A percentile compares a stretch with the other conserved stretches of the same genome.
These are phyloP conservation scores for Gasteruption jaculator DNA, from an alignment of 2,888 invertebrate species.

Conservation along the genomic window DNA sequence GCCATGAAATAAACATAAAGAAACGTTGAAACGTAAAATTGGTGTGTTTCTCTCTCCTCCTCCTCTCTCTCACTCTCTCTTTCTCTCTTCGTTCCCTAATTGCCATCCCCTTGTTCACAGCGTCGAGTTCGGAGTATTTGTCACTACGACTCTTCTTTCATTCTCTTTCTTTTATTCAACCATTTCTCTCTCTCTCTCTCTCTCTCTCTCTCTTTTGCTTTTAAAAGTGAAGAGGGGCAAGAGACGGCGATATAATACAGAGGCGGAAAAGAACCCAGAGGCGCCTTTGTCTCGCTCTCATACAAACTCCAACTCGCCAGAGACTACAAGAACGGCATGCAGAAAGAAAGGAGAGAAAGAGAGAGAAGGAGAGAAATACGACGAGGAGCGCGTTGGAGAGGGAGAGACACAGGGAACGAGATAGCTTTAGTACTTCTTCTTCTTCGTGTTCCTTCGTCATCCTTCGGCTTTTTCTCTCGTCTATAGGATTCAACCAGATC, in stretches of 20 bases:
- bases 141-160: constrained; percentile 13
- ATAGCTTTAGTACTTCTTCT: no score
- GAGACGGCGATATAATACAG: constrained; percentile 12
- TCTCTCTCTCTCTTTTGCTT: neutral
- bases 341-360: no score
- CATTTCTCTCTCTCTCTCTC: constrained; percentile 5
- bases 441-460: constrained; percentile 27
- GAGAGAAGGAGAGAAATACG: no score
- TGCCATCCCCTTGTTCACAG: constrained; percentile 16
- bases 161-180: neutral
- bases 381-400: no score
- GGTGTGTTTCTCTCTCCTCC: constrained; percentile 8
- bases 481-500: no score
- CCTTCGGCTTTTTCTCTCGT: constrained; percentile 29
- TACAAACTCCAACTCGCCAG: no score
- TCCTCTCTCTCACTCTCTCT: constrained; percentile 12
- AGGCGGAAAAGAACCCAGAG: constrained; percentile 2
- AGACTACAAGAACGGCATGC: no score
- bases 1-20: no score
- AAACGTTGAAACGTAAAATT: no score
- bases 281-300: constrained; percentile 23
- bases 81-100: constrained; percentile 18
- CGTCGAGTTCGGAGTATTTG: constrained; percentile 12
- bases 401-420: no score
- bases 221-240: constrained; percentile 12